Evolutionary conservation across 1,140 invertebrate genomes (phyloP).

Genomic region (Panagrolaimus sp.): DNA sequence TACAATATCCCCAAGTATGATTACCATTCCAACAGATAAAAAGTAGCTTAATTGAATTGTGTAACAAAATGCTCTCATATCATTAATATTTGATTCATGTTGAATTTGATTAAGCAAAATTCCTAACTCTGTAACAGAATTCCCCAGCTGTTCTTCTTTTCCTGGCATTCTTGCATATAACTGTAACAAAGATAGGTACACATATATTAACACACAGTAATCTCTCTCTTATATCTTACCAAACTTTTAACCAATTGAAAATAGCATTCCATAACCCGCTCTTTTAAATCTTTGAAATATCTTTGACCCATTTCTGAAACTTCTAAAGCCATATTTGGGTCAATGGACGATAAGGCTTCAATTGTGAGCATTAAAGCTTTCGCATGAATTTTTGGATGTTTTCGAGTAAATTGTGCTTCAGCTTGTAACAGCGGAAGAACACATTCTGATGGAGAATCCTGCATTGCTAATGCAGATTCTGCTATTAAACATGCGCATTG

Average conservation of each 20-base stretch:
- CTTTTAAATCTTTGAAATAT: conserved; percentile 7
- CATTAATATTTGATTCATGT: not conserved
- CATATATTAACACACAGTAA: not conserved
- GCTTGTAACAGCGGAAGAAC: not conserved
- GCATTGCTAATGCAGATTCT: not conserved
- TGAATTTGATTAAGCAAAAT: not conserved
- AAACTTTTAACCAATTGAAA: not conserved
- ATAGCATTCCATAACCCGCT: conserved; percentile 4
- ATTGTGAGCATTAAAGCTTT: conserved; percentile 8
- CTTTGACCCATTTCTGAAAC: not conserved
- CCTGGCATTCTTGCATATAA: not conserved
- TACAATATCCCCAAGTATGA: not conserved
- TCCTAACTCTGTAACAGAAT: not conserved
- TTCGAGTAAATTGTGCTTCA: not conserved
- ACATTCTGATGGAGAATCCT: not conserved
- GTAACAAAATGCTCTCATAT: conserved; percentile 2
- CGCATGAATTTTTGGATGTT: not conserved
- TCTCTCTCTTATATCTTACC: not conserved
- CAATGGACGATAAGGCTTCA: not conserved
- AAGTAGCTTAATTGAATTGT: conserved; percentile 3
- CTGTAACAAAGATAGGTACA: not conserved
- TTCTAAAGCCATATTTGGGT: not conserved
- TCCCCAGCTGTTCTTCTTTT: not conserved
- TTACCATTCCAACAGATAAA: conserved; percentile 7
- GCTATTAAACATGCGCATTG: not conserved